These are phyloP conservation scores for Parauchenoglanis punctatus DNA, from an alignment of 2,797 vertebrate genomes.

Conservation along the genomic window DNA sequence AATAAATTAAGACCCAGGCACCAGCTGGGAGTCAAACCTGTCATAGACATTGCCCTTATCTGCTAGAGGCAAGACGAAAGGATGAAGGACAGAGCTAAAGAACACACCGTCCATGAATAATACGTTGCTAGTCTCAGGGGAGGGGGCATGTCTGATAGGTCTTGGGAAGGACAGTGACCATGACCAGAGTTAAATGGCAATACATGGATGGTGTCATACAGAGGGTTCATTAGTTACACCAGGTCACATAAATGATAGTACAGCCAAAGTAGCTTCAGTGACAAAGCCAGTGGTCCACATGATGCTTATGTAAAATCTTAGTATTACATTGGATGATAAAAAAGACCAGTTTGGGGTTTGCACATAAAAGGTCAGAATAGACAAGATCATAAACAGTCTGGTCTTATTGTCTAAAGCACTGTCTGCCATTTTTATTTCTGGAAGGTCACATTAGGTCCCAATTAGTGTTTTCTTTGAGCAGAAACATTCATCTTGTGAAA, in stretches of 20 bases:
- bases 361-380: constrained; percentile 32
- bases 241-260: constrained; percentile 19
- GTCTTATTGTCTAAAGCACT: background rate
- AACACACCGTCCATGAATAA: constrained; percentile 34
- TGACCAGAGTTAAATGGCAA: constrained; percentile 42
- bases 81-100: constrained; percentile 28
- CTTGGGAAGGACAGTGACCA: constrained; percentile 31
- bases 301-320: constrained; percentile 21
- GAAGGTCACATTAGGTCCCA: constrained; percentile 7
- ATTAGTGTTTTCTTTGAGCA: background rate
- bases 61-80: constrained; percentile 17
- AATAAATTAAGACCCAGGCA: constrained; percentile 29
- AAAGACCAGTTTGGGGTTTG: constrained; percentile 32
- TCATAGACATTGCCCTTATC: constrained; percentile 42
- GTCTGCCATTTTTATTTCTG: background rate
- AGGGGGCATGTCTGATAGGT: constrained; percentile 13
- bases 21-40: constrained; percentile 41
- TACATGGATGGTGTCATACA: constrained; percentile 34
- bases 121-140: constrained; percentile 30
- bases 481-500: background rate
- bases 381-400: constrained; percentile 3
- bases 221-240: constrained; percentile 35
- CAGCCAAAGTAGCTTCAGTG: background rate
- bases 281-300: background rate
- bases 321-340: constrained; percentile 37